Evolutionary conservation across 2,797 vertebrate genomes (phyloP), one percentile per base, ranked within the genome.

Genomic region (Neomorphus geoffroyi): DNA sequence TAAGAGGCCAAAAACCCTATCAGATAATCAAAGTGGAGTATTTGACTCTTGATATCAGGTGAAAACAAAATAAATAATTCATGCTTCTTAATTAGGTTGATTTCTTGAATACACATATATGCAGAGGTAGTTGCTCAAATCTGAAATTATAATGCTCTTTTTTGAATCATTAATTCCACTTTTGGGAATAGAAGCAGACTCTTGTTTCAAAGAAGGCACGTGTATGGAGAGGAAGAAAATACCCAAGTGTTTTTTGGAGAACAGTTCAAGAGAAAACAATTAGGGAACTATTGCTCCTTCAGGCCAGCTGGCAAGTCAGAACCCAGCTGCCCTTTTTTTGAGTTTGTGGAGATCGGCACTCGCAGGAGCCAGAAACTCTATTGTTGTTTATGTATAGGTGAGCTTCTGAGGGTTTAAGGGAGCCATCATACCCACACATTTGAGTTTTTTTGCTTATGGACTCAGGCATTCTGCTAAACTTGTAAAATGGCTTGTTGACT

Each of bases 131-230:
- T 69, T 85, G 19, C 33, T 92, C 32, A 88, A 91, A 91, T 95
- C 51, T 93, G 46, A 95, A 93, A 91, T 93, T 93, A 79, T 84
- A 94, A 88, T 84, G 28, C 3, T 9, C 2, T 69, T 83, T 88
- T 67, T 69, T 53, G 33, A 93, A 72, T 92, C 54, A 88, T 22
- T 18, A 71, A 75, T 93, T 72, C 54, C 22, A 56, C 66, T 81
- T 91, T 23, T 45, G 75, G 50, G 75, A 83, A 83, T 75, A 88
- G 65, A 82, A 69, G 4, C 56, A 80, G 32, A 58, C 5, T 85
- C 5, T 27, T 86, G 17, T 61, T 92, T 89, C 61, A 66, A 10
- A 92, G 93, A 61, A 21, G 4, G 22, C 86, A 23, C 6, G 18
- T 37, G 9, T 22, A 67, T 18, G 33, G 18, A 67, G 10, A 64